Evolutionary conservation across 2,113 vertebrate genomes (phyloP).

Genomic region (Ginglymostoma cirratum): DNA sequence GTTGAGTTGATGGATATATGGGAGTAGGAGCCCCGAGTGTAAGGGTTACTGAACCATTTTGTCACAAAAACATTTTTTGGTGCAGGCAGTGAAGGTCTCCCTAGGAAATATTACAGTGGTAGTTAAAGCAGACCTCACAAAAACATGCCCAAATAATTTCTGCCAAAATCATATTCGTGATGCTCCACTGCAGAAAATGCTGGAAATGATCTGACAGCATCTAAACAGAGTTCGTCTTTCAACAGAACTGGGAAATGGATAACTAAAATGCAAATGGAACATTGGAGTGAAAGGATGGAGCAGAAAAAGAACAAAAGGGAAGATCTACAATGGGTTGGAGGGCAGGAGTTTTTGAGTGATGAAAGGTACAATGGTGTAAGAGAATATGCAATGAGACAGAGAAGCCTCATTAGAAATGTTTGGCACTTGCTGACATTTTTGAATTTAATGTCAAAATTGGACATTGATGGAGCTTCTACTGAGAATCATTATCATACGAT

Average conservation of each 20-base stretch:
- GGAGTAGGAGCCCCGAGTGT: slow-evolving; percentile 40
- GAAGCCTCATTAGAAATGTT: neutral
- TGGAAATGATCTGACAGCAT: neutral
- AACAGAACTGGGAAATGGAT: neutral
- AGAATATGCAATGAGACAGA: neutral
- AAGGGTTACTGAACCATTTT: slow-evolving; percentile 44
- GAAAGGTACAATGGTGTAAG: neutral
- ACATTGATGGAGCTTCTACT: neutral
- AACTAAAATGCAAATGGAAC: neutral
- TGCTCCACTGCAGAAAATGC: neutral
- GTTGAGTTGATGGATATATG: slow-evolving; percentile 44
- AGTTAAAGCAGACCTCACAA: neutral
- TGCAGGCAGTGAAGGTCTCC: slow-evolving; percentile 42
- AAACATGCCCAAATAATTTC: neutral
- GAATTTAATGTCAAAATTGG: neutral
- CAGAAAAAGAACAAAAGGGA: neutral
- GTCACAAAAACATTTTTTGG: slow-evolving; percentile 44
- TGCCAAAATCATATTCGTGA: neutral
- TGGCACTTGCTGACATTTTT: neutral
- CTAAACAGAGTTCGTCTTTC: too few relatives aligned
- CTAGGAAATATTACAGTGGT: slow-evolving; percentile 32
- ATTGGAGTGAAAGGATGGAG: neutral
- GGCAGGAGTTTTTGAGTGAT: neutral
- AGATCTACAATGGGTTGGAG: neutral
- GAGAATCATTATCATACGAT: neutral